Conservation (phyloP, 2,888 invertebrate species). For the Cyaniris semiargus region DNA sequence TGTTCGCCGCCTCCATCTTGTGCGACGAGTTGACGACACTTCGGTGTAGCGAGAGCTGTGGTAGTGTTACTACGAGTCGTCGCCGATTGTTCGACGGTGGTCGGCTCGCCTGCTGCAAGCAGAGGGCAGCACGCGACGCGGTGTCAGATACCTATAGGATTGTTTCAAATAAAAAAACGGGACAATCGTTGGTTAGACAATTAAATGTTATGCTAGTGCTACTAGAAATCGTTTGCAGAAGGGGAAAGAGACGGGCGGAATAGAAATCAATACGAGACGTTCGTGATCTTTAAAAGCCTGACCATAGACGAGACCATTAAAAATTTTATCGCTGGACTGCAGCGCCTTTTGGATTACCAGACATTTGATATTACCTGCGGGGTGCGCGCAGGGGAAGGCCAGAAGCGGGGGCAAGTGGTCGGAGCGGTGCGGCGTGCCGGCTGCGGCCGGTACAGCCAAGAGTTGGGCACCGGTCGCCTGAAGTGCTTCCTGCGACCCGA, state of each 20-base stretch:
- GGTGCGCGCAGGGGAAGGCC: slow-evolving; percentile 50
- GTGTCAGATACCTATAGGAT: slow-evolving; percentile 44
- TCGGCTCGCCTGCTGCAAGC: slow-evolving; percentile 37
- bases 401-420: slow-evolving; percentile 45
- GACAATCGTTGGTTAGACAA: neutral
- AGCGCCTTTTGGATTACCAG: neutral
- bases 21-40: slow-evolving; percentile 6
- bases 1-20: slow-evolving; percentile 51
- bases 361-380: slow-evolving; percentile 40
- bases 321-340: neutral
- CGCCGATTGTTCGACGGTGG: neutral
- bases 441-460: slow-evolving; percentile 62
- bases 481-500: slow-evolving; percentile 46
- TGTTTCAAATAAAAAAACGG: neutral
- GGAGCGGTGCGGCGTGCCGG: slow-evolving; percentile 44
- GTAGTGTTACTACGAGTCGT: neutral
- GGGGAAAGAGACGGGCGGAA: too few species aligned
- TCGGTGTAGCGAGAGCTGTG: slow-evolving; percentile 2
- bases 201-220: too few species aligned
- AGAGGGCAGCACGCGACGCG: slow-evolving; percentile 48
- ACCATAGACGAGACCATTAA: too few species aligned
- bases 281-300: too few species aligned
- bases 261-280: too few species aligned
- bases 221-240: too few species aligned
- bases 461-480: slow-evolving; percentile 57